Evolutionary conservation across 2,888 invertebrate species (phyloP).

Genomic region (Pediacus dermestoides): DNA sequence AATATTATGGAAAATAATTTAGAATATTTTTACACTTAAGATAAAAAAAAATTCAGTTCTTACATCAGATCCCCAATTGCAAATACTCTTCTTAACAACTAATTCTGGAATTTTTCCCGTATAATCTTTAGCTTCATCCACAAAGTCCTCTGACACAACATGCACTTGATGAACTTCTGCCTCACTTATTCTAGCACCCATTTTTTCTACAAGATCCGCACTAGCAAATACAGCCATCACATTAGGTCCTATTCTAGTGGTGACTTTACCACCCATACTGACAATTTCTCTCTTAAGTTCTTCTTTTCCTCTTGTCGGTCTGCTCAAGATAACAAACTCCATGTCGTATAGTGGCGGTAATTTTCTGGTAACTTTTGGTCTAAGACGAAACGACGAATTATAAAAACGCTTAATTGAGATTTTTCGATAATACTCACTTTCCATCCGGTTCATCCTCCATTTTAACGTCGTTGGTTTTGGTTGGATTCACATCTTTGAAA

Average conservation of each 20-base stretch:
- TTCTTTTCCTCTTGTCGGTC: slow-evolving; percentile 55
- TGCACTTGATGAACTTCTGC: slow-evolving; percentile 70
- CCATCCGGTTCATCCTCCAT: slow-evolving; percentile 36
- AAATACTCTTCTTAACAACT: slow-evolving; percentile 70
- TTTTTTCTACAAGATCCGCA: slow-evolving; percentile 64
- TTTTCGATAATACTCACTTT: slow-evolving; percentile 35
- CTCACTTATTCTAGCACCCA: slow-evolving; percentile 61
- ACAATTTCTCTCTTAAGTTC: slow-evolving; percentile 65
- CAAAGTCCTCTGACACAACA: slow-evolving; percentile 73
- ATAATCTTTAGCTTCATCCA: slow-evolving; percentile 64
- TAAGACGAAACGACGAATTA: slow-evolving; percentile 31
- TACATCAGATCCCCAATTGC: slow-evolving; percentile 82
- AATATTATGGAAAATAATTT: not conserved
- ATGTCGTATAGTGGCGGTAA: slow-evolving; percentile 71
- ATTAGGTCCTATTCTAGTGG: slow-evolving; percentile 60
- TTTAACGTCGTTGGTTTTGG: slow-evolving; percentile 33
- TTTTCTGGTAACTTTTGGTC: slow-evolving; percentile 64
- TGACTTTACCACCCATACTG: slow-evolving; percentile 73
- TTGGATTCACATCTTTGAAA: slow-evolving; percentile 55
- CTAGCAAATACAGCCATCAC: slow-evolving; percentile 75
- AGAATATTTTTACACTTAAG: not conserved
- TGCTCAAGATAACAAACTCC: slow-evolving; percentile 68
- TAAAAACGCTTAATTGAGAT: no score
- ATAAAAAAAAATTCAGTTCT: no score
- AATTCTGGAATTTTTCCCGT: slow-evolving; percentile 61